Evolutionary conservation across 2,888 invertebrate genomes (phyloP), one percentile per base, ranked within the genome.

Genomic region (Molanna angustata): DNA sequence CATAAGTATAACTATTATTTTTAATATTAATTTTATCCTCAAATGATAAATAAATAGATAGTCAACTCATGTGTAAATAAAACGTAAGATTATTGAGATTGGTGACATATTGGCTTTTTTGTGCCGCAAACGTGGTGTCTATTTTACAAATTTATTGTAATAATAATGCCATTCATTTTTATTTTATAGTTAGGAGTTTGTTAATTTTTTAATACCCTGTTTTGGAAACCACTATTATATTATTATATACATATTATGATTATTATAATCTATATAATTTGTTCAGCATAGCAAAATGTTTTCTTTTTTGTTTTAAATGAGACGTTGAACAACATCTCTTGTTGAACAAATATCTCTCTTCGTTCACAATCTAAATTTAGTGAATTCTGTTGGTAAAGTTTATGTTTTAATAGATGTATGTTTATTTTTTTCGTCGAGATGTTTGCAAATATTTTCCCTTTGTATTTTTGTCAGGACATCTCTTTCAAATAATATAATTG

Each of bases 11-110:
- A 37, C 9, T 11, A 9, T 37, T 37, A 37, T 21, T 16, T 37
- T 35, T 39, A 27, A 48, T 17, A 45, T 46, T 54, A 46, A 49
- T 45, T 54, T 57, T 52, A 43, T 49, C 47, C 51, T 40, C 41
- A 49, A 46, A 53, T 39, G 45, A 41, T 44, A 40, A 31, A 43
- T 50, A 45, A 45, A 52, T 57, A 57, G 57, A 54, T 57, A 57
- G 57, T 52, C 57, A 49, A 52, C 54, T 49, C 41, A 31, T 46
- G n/a, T 57, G 57, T 57, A 57, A 14, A 57, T 57, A 57, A 50
- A 42, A 43, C 4, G 22, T 53, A 53, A 56, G 53, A 39, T 54
- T 49, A 48, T 44, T 45, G 22, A 49, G 45, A 46, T 27, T 41
- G 19, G 13, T 17, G 19, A 45, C 31, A 46, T 22, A 20, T 47